Evolutionary conservation across 2,888 invertebrate species (phyloP), one percentile per base, ranked within the genome.

Genomic region (Gortyna flavago): DNA sequence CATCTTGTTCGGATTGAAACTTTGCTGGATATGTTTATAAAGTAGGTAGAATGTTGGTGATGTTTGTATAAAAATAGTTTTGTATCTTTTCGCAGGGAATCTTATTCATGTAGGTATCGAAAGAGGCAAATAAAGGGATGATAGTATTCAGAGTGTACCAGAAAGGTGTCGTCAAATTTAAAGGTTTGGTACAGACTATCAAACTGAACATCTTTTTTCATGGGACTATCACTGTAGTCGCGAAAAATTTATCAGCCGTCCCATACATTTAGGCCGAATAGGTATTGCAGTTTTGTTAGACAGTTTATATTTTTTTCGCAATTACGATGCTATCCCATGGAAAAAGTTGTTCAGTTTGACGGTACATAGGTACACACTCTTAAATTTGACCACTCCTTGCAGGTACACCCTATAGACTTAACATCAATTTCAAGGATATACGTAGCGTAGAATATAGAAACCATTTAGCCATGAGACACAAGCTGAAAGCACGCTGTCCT

Each of bases 1-100:
- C 75, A 72, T 85, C 81, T 87, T 74, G 62, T 80, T 64, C n/a
- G 71, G 72, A 80, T 79, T 73, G 85, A 75, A 87, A 80, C 41
- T 75, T 80, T 79, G 65, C 80, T 66, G 29, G 68, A 69, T 80
- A 69, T 80, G 65, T 77, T 80, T 83, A 66, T 80, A 85, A 66
- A 82, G 59, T 44, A 75, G 44, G 16, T 69, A 70, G 65, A 66
- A 70, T 82, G 68, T 76, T 72, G 48, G 75, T 68, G 67, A 29
- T 38, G 32, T 64, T 59, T 62, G 16, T 41, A 25, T 29, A 59
- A 54, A 57, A 65, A 57, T 18, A 11, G 29, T 57, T 66, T 16
- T 35, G 7, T 61, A 35, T 18, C 18, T n/a, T n/a, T 57, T 21
- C 8, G n/a, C n/a, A 64, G 11, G 18, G 64, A 18, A 62, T 38